A percentile compares a stretch with the other conserved stretches of the same genome.
phyloP scores from a whole-genome alignment of 2,888 invertebrate genomes.

The Chalcis sispes region DNA sequence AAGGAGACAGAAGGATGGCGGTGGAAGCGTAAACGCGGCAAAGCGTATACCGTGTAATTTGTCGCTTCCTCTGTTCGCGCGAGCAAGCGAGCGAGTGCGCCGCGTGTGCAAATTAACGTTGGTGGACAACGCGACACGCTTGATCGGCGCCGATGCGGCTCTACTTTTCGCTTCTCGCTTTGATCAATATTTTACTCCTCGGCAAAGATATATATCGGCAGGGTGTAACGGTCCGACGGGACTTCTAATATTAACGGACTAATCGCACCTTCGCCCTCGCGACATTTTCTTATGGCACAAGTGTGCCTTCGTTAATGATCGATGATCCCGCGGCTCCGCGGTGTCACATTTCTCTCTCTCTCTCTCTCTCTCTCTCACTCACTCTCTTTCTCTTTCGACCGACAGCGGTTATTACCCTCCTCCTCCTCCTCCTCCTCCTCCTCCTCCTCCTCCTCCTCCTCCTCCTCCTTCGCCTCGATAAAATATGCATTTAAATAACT shows the following conservation, averaged over 20 bases:
- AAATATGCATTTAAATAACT: slow-evolving; percentile 9
- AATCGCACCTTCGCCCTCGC: slow-evolving; percentile 1
- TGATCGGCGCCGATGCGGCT: slow-evolving; percentile 34
- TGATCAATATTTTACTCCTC: slow-evolving; percentile 54
- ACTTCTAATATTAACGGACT: not conserved
- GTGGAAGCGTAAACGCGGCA: not conserved
- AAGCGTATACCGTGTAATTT: slow-evolving; percentile 45
- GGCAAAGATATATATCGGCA: not conserved
- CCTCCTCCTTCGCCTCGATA: not conserved
- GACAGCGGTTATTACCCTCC: not conserved
- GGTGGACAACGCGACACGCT: slow-evolving; percentile 3
- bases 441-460: not conserved
- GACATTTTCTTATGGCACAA: slow-evolving; percentile 15
- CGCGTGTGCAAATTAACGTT: slow-evolving; percentile 25
- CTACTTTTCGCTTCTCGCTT: slow-evolving; percentile 26
- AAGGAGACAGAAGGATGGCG: not conserved
- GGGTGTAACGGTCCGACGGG: not conserved
- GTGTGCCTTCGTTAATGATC: not conserved
- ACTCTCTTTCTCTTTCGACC: not conserved
- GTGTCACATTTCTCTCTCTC: too few relatives aligned
- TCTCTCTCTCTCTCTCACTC: slow-evolving; percentile 1
- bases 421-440: not conserved
- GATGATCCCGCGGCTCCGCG: not conserved
- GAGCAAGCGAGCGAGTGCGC: not conserved
- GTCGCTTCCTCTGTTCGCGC: slow-evolving; percentile 41